Percentiles rank a stretch among this genome's conserved stretches.
These are phyloP conservation scores for Parasteatoda lunata DNA, from an alignment of 2,888 invertebrate species.

Conservation along the genomic window DNA sequence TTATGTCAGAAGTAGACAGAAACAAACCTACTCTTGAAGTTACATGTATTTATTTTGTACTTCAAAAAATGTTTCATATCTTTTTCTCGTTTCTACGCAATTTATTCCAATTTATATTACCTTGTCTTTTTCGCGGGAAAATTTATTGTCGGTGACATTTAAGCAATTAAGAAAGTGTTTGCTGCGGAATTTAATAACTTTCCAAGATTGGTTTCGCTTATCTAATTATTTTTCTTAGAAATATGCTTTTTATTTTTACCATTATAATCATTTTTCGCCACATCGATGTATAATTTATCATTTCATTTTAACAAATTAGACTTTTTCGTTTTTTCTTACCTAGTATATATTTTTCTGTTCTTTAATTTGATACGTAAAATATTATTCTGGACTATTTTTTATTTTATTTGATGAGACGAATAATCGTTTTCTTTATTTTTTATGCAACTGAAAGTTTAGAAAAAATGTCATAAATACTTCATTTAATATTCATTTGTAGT, in stretches of 20 bases:
- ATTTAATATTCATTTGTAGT: no score
- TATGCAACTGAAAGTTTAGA: no score
- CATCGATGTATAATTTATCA: constrained; percentile 40
- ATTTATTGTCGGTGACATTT: constrained; percentile 28
- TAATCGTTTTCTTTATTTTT: no score
- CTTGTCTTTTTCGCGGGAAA: constrained; percentile 7
- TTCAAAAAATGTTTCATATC: neutral
- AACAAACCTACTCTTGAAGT: neutral
- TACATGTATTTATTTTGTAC: neutral
- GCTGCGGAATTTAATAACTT: constrained; percentile 24
- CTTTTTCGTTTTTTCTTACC: constrained; percentile 8
- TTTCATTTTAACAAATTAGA: constrained; percentile 14
- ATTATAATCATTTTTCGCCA: constrained; percentile 19
- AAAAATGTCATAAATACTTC: no score
- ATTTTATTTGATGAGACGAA: no score
- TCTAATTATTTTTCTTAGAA: neutral
- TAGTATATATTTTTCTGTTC: neutral
- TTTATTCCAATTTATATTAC: constrained; percentile 30
- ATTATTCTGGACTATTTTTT: no score
- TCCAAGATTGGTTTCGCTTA: constrained; percentile 13
- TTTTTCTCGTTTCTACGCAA: constrained; percentile 1
- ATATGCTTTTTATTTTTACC: neutral
- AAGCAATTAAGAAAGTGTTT: constrained; percentile 50
- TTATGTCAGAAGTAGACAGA: no score
- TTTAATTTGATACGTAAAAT: no score